These are phyloP conservation scores for Eulemur macaco DNA, from an alignment of 2,113 vertebrate species.

Conservation along the genomic window DNA sequence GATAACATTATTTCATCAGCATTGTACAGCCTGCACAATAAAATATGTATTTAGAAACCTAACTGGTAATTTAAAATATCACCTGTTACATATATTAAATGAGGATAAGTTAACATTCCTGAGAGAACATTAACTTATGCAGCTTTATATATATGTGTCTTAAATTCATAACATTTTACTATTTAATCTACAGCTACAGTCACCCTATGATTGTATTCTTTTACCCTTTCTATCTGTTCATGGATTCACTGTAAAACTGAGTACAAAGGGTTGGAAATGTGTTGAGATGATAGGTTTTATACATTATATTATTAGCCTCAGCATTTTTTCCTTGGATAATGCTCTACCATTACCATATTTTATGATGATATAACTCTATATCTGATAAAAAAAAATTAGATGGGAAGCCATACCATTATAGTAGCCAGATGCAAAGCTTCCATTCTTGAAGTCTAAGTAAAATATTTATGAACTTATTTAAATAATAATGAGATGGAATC, in stretches of 20 bases:
- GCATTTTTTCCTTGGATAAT: constrained; percentile 35
- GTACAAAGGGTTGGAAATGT: background rate
- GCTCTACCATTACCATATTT: constrained; percentile 64
- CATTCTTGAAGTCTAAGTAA: constrained; percentile 63
- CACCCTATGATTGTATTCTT: background rate
- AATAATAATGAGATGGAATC: constrained; percentile 73
- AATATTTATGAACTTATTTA: constrained; percentile 75
- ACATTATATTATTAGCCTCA: constrained; percentile 31
- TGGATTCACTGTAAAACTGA: background rate
- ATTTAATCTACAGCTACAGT: background rate
- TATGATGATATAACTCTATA: constrained; percentile 57
- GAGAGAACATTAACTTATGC: constrained; percentile 56
- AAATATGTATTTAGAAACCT: constrained; percentile 70
- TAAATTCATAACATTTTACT: constrained; percentile 56
- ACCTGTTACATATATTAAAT: constrained; percentile 67
- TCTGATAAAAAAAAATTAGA: constrained; percentile 56
- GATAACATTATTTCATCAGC: constrained; percentile 58
- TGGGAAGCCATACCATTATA: constrained; percentile 16
- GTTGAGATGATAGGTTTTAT: constrained; percentile 50
- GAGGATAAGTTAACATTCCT: constrained; percentile 56
- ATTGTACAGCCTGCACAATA: constrained; percentile 39
- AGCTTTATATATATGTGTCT: background rate
- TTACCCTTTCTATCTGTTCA: background rate
- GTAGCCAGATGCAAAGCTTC: constrained; percentile 62
- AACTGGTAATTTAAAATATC: constrained; percentile 71